phyloP scores from a whole-genome alignment of 2,113 vertebrate species.

The Xiphorhynchus elegans region DNA sequence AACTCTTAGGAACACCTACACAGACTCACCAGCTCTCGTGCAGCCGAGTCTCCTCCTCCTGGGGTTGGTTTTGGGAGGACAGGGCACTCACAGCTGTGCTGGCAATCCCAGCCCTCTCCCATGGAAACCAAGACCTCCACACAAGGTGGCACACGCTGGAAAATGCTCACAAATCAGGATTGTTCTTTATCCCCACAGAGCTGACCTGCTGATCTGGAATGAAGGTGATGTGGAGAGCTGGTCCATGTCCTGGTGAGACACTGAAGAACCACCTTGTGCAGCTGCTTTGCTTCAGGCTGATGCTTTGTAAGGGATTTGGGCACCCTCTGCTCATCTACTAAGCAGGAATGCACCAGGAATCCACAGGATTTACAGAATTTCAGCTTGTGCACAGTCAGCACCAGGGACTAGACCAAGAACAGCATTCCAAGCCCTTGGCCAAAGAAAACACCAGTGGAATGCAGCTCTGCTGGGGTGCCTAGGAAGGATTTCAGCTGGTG shows the following conservation, averaged over 20 bases:
- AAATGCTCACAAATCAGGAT: background rate
- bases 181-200: background rate
- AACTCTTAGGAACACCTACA: background rate
- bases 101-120: background rate
- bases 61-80: background rate
- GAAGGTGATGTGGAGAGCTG: background rate
- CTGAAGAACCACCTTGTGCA: background rate
- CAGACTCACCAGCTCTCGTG: background rate
- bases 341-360: background rate
- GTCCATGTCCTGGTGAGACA: background rate
- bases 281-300: background rate
- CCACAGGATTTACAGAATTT: background rate
- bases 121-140: background rate
- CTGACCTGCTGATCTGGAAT: fast-evolving
- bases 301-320: background rate
- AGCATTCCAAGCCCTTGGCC: background rate
- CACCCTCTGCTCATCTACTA: background rate
- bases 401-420: background rate
- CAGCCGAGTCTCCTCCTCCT: background rate
- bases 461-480: background rate
- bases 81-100: background rate
- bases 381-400: background rate
- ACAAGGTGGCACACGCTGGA: background rate
- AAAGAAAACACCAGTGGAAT: background rate
- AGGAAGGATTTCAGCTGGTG: background rate